Evolutionary conservation across 2,797 vertebrate genomes (phyloP).

Genomic region (Calcarius lapponicus): DNA sequence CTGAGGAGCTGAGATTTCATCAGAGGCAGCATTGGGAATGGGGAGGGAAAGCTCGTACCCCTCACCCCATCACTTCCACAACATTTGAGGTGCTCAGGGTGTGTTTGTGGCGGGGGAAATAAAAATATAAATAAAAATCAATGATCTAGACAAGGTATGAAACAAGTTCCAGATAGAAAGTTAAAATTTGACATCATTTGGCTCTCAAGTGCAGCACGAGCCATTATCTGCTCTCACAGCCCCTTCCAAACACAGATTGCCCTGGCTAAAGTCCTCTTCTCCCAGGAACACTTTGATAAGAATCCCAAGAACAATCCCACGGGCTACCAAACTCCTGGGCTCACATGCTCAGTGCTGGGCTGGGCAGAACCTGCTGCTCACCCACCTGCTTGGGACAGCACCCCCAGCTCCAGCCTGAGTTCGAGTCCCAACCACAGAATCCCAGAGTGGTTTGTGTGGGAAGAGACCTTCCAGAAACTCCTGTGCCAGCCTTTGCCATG

Average conservation of each 20-base stretch:
- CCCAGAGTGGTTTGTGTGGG: background rate
- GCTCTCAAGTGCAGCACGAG: background rate
- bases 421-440: background rate
- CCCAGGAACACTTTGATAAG: background rate
- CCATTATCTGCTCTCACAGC: background rate
- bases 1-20: background rate
- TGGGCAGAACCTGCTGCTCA: background rate
- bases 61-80: background rate
- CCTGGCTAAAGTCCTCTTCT: background rate
- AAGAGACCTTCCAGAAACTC: background rate
- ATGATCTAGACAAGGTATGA: background rate
- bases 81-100: no score
- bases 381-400: background rate
- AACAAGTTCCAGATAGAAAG: background rate
- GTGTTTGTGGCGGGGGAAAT: background rate
- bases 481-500: background rate
- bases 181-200: background rate
- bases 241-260: background rate
- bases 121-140: background rate
- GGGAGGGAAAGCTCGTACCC: background rate
- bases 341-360: fast-evolving
- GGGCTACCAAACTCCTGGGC: background rate
- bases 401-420: fast-evolving
- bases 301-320: background rate
- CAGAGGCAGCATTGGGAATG: background rate